A percentile compares a stretch with the other conserved stretches of the same genome.
Conservation (phyloP, 2,113 vertebrate species). For the Cyrtonyx montezumae region DNA sequence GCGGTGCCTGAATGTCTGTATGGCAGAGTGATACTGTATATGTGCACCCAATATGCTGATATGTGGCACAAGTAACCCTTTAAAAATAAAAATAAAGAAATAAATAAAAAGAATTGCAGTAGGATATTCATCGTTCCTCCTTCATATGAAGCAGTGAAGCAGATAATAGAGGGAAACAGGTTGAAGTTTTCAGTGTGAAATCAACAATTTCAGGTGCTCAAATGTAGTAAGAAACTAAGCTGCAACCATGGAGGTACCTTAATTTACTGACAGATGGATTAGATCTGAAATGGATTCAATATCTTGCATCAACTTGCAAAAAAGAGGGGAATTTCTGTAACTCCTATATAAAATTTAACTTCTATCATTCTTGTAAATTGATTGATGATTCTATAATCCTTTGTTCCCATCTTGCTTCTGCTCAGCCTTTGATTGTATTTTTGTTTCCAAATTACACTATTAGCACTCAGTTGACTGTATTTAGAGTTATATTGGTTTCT, state of each 20-base stretch:
- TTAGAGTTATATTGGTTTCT: background rate
- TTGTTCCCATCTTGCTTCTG: background rate
- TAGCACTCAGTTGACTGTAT: background rate
- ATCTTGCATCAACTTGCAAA: background rate
- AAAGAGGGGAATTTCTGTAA: background rate
- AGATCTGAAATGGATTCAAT: background rate
- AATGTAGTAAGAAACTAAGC: background rate
- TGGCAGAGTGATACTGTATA: background rate
- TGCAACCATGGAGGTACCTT: background rate
- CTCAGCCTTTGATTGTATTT: background rate
- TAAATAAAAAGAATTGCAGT: too few species aligned
- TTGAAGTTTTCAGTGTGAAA: background rate
- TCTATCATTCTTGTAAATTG: background rate
- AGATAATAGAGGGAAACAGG: background rate
- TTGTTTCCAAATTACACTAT: background rate
- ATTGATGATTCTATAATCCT: background rate
- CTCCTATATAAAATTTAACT: background rate
- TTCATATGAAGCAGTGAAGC: background rate
- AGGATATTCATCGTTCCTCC: too few species aligned
- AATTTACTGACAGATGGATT: background rate
- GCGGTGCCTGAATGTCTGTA: background rate
- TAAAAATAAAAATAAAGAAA: too few species aligned
- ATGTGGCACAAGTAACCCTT: background rate
- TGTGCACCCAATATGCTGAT: background rate
- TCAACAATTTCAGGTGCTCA: background rate